These are phyloP conservation scores for Aelia acuminata DNA, from an alignment of 2,888 invertebrate species.

Conservation along the genomic window DNA sequence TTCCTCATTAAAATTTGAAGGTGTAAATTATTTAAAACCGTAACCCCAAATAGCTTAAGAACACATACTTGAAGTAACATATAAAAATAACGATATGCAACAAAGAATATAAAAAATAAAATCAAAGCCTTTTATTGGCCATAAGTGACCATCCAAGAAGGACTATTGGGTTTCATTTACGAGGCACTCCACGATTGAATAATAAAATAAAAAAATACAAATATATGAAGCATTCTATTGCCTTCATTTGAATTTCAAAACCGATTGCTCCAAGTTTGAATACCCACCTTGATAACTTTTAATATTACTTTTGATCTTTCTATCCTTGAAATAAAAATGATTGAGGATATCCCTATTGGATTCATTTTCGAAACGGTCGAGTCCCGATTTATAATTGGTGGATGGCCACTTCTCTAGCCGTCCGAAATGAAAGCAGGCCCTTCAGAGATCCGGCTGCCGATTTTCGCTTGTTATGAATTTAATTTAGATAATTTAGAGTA, in stretches of 20 bases:
- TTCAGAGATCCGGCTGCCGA: not conserved
- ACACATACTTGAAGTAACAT: not conserved
- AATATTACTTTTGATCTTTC: constrained; percentile 14
- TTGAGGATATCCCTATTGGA: not conserved
- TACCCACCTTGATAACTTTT: not conserved
- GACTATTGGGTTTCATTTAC: not conserved
- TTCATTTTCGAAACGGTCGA: not conserved
- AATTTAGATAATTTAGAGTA: not conserved
- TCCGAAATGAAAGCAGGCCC: not conserved
- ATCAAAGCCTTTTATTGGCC: constrained; percentile 11
- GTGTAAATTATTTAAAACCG: no score
- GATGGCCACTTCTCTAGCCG: not conserved
- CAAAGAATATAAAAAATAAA: not conserved
- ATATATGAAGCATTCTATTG: not conserved
- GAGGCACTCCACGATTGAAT: not conserved
- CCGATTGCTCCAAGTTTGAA: not conserved
- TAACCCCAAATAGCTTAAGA: not conserved
- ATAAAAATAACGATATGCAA: not conserved
- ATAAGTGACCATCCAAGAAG: constrained; percentile 25
- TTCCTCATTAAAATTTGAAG: no score
- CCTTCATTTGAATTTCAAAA: constrained; percentile 40
- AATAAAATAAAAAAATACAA: constrained; percentile 9
- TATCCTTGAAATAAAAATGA: not conserved
- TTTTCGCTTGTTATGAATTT: not conserved
- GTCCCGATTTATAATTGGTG: not conserved